Evolutionary conservation across 2,797 vertebrate genomes (phyloP), one percentile per base, ranked within the genome.

Genomic region (Pantherophis alleghaniensis): DNA sequence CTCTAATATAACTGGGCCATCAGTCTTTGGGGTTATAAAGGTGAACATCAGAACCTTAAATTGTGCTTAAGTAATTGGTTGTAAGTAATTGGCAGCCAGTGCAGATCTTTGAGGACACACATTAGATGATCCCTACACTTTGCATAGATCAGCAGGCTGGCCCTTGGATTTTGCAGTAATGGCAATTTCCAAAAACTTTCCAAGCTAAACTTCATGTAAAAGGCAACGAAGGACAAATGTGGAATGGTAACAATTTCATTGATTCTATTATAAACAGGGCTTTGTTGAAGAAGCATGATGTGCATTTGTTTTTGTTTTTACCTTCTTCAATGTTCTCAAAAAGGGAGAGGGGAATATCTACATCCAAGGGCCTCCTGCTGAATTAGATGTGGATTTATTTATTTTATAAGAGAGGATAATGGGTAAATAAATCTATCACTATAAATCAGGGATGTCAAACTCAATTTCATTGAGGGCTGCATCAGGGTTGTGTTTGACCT

Each of bases 321-420:
- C 22, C 63, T 63, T 14, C 59, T 7, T 61, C 74, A 83, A 2
- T 47, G 37, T 83, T 83, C 22, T 63, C 87, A 93, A 90, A 1
- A 7, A 92, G 55, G 16, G 0, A 60, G 79, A 47, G 6, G 28
- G 26, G 18, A 91, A 74, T 83, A 37, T 55, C 93, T 92, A 66
- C 92, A 93, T 51, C 74, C 87, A 74, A 11, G 91, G 90, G 87
- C 42, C 93, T 57, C 59, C 20, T 42, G 88, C 10, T 92, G 57
- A 92, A 69, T 83, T 57, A 56, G 63, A 87, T 12, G 4, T 53
- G 56, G 57, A 3, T 88, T 22, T 59, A 20, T 86, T 95, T 94
- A 22, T 63, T 88, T 14, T 28, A 87, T 57, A 61, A 3, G 26
- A 59, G 4, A n/a, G 53, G 18, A 1, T 14, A 0, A 14, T 53